Base-by-base conservation (phyloP, 2,797 vertebrate species). In the Hippopotamyrus pictus region DNA sequence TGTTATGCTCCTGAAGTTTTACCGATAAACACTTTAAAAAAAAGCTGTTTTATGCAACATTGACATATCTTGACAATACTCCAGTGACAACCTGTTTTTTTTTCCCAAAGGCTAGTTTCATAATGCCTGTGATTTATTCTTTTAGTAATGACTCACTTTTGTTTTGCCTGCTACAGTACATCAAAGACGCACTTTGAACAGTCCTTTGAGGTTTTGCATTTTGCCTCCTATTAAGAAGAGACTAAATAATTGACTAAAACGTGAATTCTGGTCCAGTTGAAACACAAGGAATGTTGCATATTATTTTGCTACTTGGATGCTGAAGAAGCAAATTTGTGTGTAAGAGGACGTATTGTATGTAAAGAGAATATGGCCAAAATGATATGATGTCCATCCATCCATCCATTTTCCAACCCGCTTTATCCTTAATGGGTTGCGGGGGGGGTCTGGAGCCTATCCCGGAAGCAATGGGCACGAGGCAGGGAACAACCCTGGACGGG, bases 41-140 rank as follows among this genome's bases (percentile, higher is more conserved):
- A 89, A 85, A 33, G 6, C 17, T 51, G 41, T 50, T 89, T 85
- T 50, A 69, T 86, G 88, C 88, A 89, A 86, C 25, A 73, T 53
- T 51, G 88, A 86, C 59, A 73, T 86, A 69, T 48, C 57, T 73
- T 51, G 88, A 86, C 83, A 89, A 51, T 41, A 86, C 83, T 50
- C 69, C 25, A 54, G 88, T 51, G 69, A 50, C 65, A 14, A 22
- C 12, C 82, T 22, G 48, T 17, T n/a, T 29, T n/a, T 19, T 76
- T 41, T n/a, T n/a, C 0, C 37, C 11, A 17, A 76, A 86, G 88
- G 46, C 54, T 86, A 51, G 33, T 89, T 69, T 86, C 48, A 62
- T 65, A 73, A 86, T 86, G 44, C 57, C 29, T 19, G 51, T 62
- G 88, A 86, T 89, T 86, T 86, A 89, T 37, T 65, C 53, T 57